Base-by-base conservation (phyloP, 2,888 invertebrate genomes). In the Drosophila histrio region DNA sequence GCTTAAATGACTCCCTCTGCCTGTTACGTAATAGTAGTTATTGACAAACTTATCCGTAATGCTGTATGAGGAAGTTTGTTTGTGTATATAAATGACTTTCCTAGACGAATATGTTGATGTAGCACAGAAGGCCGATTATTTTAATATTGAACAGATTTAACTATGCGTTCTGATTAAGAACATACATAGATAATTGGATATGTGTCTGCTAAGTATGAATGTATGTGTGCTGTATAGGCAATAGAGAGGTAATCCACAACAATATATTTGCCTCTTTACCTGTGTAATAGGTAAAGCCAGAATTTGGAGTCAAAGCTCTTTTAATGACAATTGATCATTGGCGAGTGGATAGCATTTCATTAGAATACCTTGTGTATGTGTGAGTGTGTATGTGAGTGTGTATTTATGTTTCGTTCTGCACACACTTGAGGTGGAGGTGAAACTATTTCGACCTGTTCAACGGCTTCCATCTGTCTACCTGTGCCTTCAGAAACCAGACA, bases 281-380 rank as follows among this genome's bases (percentile, higher is more conserved):
- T 56, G 59, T 57, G 53, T 46, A 69, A 59, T 62, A 46, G 58
- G 59, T 62, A 72, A 63, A 63, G 47, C 43, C 63, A 50, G 63
- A 67, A 52, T 74, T 77, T 52, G 75, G 79, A 90, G 90, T 90
- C 90, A 90, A 90, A 90, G 89, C 85, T 89, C 90, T 90, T 87
- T 90, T 90, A 90, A 90, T 90, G 90, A 83, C 90, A 90, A 90
- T 90, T 90, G 90, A 90, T 90, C 86, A 89, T 82, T 82, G 81
- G 77, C 82, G 89, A 90, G 90, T 90, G 89, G 89, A 89, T 89
- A 88, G 82, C 89, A 84, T 88, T 90, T 89, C 87, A 88, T 87
- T 88, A 78, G 85, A 89, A 87, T 89, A 79, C 69, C 75, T 64
- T 76, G 58, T 87, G 30, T 63, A 17, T 61, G 21, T 50, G 58